Percentiles rank a stretch among this genome's conserved stretches.
Evolutionary conservation across 2,113 vertebrate species (phyloP).

Genomic region (Cyprinus carpio): DNA sequence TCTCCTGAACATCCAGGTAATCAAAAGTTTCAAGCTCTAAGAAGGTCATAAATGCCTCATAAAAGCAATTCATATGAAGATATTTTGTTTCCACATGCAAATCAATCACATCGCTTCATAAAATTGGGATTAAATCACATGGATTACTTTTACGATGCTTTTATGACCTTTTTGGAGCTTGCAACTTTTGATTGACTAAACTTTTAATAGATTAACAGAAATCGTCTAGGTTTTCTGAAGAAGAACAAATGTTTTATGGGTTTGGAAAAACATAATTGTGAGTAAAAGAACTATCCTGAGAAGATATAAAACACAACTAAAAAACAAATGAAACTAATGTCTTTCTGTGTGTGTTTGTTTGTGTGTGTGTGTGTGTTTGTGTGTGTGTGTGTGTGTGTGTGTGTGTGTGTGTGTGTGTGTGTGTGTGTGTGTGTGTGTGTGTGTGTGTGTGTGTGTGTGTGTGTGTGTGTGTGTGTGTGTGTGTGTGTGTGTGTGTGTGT

Average conservation of each 20-base stretch:
- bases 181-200: background rate
- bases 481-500: background rate
- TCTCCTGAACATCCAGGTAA: background rate
- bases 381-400: background rate
- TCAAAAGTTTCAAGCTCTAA: background rate
- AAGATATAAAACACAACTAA: background rate
- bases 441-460: background rate
- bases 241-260: background rate
- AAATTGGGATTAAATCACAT: background rate
- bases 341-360: no score
- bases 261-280: background rate
- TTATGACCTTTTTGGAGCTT: background rate
- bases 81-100: background rate
- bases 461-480: background rate
- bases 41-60: background rate
- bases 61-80: background rate
- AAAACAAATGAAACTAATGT: background rate
- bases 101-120: background rate
- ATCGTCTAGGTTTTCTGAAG: background rate
- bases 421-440: no score
- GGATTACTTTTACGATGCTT: background rate
- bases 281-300: background rate
- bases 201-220: background rate
- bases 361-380: background rate
- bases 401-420: background rate